Conservation (phyloP, 2,888 invertebrate genomes). For the Copidosoma aretas region DNA sequence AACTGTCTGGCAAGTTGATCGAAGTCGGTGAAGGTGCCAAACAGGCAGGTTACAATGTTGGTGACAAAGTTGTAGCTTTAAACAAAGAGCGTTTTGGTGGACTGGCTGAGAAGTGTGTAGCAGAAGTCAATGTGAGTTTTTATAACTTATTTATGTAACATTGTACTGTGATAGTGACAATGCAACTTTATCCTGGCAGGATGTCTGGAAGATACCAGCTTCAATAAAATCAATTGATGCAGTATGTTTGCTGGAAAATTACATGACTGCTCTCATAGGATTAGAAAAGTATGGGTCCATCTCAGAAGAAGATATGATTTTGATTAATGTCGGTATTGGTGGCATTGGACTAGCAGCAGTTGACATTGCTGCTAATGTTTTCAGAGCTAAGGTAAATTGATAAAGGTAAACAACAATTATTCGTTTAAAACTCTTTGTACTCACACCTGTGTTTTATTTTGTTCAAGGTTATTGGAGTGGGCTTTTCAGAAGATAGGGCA, state of each 20-base stretch:
- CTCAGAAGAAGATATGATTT: conserved; percentile 67
- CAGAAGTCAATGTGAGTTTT: conserved; percentile 56
- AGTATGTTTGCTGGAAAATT: conserved; percentile 68
- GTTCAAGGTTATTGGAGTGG: conserved; percentile 73
- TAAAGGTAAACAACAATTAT: background rate
- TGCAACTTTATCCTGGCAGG: conserved; percentile 56
- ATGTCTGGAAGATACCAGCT: conserved; percentile 68
- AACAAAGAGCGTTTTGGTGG: conserved; percentile 67
- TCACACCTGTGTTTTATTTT: background rate
- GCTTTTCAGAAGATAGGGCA: conserved; percentile 69
- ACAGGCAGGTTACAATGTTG: conserved; percentile 62
- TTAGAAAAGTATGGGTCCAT: conserved; percentile 66
- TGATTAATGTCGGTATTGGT: conserved; percentile 72
- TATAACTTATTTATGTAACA: background rate
- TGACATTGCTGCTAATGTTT: conserved; percentile 74
- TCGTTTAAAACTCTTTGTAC: conserved; percentile 1
- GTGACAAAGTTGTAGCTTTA: conserved; percentile 70
- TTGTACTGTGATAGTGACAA: background rate
- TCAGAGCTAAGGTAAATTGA: conserved; percentile 67
- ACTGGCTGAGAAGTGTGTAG: conserved; percentile 69
- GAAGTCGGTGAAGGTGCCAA: conserved; percentile 66
- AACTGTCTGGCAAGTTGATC: conserved; percentile 69
- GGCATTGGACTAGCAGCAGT: conserved; percentile 72
- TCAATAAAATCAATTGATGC: conserved; percentile 66
- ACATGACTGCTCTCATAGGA: conserved; percentile 72